Percentiles rank a stretch among this genome's conserved stretches.
phyloP scores from a whole-genome alignment of 1,140 invertebrate genomes.

The Macrotrachela quadricornifera region DNA sequence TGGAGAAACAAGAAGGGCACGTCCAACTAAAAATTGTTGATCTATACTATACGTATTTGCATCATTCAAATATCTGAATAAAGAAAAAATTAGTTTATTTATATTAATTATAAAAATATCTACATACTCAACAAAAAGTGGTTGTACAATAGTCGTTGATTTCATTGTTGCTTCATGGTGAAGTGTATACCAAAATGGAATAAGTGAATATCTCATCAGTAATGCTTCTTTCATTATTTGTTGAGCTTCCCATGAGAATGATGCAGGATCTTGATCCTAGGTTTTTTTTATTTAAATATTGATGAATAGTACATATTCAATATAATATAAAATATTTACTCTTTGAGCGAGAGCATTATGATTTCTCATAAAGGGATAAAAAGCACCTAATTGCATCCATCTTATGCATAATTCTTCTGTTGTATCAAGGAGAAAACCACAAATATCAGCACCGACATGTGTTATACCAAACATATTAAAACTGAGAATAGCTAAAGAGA shows the following conservation, averaged over 20 bases:
- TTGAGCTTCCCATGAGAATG: constrained; percentile 10
- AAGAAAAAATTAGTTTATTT: too few species aligned
- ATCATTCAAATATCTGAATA: constrained; percentile 25
- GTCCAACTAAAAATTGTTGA: constrained; percentile 53
- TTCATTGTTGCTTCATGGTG: constrained; percentile 47
- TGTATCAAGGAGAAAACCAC: constrained; percentile 58
- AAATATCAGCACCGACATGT: constrained; percentile 67
- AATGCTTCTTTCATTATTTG: constrained; percentile 35
- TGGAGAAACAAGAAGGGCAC: constrained; percentile 48
- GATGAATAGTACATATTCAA: too few species aligned
- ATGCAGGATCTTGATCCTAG: constrained; percentile 20
- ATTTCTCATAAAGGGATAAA: constrained; percentile 28
- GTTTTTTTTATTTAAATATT: not conserved
- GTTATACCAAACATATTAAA: constrained; percentile 17
- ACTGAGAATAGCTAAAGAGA: not conserved
- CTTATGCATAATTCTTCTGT: constrained; percentile 35
- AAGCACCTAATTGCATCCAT: constrained; percentile 38
- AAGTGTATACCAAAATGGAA: constrained; percentile 55
- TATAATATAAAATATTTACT: not conserved
- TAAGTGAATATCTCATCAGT: constrained; percentile 43
- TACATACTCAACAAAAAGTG: constrained; percentile 40
- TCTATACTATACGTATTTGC: constrained; percentile 44
- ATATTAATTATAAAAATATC: too few species aligned
- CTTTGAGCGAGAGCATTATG: constrained; percentile 15
- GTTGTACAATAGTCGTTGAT: constrained; percentile 49